These are phyloP conservation scores for Struthidea cinerea DNA, from an alignment of 2,113 vertebrate genomes.

Conservation along the genomic window DNA sequence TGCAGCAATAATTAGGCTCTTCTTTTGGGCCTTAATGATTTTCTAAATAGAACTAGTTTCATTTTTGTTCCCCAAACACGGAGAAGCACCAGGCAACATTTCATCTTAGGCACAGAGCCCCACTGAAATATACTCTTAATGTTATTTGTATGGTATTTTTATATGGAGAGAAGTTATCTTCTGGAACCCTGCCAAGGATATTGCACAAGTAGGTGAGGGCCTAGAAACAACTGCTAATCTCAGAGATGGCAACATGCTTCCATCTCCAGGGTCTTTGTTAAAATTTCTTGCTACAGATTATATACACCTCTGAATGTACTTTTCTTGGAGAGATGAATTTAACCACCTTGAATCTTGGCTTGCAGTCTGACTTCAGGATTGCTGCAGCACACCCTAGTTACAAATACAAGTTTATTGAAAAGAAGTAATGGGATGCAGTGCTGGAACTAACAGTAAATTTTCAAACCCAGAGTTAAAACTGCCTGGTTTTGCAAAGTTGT, in stretches of 20 bases:
- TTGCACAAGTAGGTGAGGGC: not conserved
- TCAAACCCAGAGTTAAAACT: not conserved
- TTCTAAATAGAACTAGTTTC: not conserved
- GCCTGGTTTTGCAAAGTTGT: not conserved
- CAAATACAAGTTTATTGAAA: not conserved
- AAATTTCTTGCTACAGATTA: slow-evolving; percentile 1
- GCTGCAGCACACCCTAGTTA: not conserved
- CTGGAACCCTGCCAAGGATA: not conserved
- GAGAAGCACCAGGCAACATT: not conserved
- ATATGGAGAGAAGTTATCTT: not conserved
- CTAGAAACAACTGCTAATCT: not conserved
- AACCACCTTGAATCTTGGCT: not conserved
- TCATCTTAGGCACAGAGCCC: not conserved
- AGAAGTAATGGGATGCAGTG: not conserved
- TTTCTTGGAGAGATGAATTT: not conserved
- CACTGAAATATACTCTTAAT: not conserved
- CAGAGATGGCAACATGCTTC: not conserved
- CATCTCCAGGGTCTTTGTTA: slow-evolving; percentile 4
- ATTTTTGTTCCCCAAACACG: not conserved
- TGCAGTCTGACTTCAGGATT: not conserved
- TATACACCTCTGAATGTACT: not conserved
- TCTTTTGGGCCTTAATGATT: not conserved
- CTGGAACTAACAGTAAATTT: not conserved
- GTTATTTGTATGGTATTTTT: slow-evolving; percentile 1
- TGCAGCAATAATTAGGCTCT: not conserved